A percentile compares a stretch with the other conserved stretches of the same genome.
Conservation (phyloP, 2,888 invertebrate genomes). For the Melanotus villosus region DNA sequence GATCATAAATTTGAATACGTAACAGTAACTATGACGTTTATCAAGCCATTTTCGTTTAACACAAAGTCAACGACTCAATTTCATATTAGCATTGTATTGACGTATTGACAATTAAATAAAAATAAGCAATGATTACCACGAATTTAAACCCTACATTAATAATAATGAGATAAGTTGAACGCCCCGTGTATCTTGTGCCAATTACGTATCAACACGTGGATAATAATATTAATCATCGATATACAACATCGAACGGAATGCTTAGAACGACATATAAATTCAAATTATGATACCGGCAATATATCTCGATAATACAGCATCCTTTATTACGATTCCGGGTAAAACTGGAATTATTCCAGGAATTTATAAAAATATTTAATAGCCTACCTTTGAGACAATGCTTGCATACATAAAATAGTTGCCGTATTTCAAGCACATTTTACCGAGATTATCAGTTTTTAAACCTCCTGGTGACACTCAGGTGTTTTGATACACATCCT, state of each 20-base stretch:
- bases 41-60: no score
- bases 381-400: slow-evolving; percentile 11
- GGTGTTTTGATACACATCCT: slow-evolving; percentile 47
- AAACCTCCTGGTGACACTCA: slow-evolving; percentile 35
- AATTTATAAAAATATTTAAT: slow-evolving; percentile 18
- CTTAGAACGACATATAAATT: background rate
- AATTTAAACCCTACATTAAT: no score
- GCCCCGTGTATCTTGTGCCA: background rate
- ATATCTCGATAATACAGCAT: background rate
- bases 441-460: slow-evolving; percentile 32
- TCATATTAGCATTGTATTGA: no score
- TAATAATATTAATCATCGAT: background rate
- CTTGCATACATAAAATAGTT: slow-evolving; percentile 14
- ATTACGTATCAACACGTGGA: background rate
- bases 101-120: no score
- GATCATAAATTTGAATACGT: no score
- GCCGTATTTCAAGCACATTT: slow-evolving; percentile 35
- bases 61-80: no score
- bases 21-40: no score
- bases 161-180: background rate
- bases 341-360: background rate
- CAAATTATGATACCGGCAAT: background rate
- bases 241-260: background rate
- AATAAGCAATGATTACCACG: no score
- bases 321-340: background rate